phyloP scores from a whole-genome alignment of 92 coral and sea anemone species.

The Zoanthus sansibaricus region DNA sequence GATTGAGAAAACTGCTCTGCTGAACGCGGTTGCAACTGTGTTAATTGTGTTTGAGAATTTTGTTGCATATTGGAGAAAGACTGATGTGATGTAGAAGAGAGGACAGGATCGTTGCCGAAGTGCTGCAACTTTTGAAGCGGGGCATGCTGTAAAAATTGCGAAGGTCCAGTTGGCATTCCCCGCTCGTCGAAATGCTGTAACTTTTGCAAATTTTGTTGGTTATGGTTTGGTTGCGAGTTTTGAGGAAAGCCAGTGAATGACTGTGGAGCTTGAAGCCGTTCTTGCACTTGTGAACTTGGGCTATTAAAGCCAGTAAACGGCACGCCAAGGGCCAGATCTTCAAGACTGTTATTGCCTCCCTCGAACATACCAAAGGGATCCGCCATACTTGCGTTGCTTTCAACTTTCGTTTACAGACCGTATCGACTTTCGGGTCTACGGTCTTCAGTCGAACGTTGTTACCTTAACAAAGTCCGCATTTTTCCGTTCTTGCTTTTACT shows the following conservation, averaged over 20 bases:
- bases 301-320: slow-evolving; percentile 74
- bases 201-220: slow-evolving; percentile 68
- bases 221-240: slow-evolving; percentile 68
- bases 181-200: slow-evolving; percentile 90
- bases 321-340: slow-evolving; percentile 79
- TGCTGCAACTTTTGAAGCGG: slow-evolving; percentile 95
- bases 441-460: slow-evolving; percentile 32
- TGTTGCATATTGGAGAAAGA: slow-evolving; percentile 79
- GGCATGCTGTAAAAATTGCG: slow-evolving; percentile 72
- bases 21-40: slow-evolving; percentile 77
- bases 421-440: slow-evolving; percentile 30
- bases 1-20: slow-evolving; percentile 63
- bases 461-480: slow-evolving; percentile 41
- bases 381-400: slow-evolving; percentile 68
- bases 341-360: slow-evolving; percentile 78
- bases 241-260: slow-evolving; percentile 82
- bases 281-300: slow-evolving; percentile 79
- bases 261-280: slow-evolving; percentile 76
- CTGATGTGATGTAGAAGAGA: slow-evolving; percentile 86
- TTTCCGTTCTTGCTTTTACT: neutral
- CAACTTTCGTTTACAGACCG: slow-evolving; percentile 45
- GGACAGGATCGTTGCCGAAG: slow-evolving; percentile 84
- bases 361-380: slow-evolving; percentile 95
- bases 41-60: slow-evolving; percentile 77
- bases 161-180: slow-evolving; percentile 61